A percentile compares a stretch with the other conserved stretches of the same genome.
Conservation (phyloP, 2,797 vertebrate genomes). For the Tamandua tetradactyla region DNA sequence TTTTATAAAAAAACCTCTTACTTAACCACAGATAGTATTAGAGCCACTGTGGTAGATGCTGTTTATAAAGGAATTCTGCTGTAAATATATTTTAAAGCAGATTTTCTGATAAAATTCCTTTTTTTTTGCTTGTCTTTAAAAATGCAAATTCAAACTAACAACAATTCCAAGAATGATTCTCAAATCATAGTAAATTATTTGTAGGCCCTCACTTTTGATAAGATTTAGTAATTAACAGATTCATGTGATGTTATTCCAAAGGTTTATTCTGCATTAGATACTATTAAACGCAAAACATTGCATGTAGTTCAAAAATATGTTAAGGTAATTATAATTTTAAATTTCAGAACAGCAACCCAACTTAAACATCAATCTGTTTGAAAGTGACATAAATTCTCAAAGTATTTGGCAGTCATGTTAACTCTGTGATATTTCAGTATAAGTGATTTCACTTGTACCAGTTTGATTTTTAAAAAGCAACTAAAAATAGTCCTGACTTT, state of each 20-base stretch:
- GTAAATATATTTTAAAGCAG: not conserved
- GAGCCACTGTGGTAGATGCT: not conserved
- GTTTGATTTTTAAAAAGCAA: slow-evolving; percentile 42
- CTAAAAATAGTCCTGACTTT: slow-evolving; percentile 27
- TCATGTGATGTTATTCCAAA: slow-evolving; percentile 82
- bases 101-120: not conserved
- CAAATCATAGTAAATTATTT: slow-evolving; percentile 84
- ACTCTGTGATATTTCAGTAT: slow-evolving; percentile 35
- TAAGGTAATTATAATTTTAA: slow-evolving; percentile 84
- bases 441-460: slow-evolving; percentile 51
- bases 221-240: slow-evolving; percentile 82
- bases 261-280: slow-evolving; percentile 79
- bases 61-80: not conserved
- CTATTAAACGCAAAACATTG: slow-evolving; percentile 81
- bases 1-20: not conserved
- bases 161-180: slow-evolving; percentile 62
- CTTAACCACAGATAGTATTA: not conserved
- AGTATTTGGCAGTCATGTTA: slow-evolving; percentile 53
- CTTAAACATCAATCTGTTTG: slow-evolving; percentile 51
- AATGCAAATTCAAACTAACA: not conserved
- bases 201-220: slow-evolving; percentile 79
- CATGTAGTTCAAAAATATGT: slow-evolving; percentile 81
- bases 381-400: slow-evolving; percentile 50
- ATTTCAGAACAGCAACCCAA: slow-evolving; percentile 73
- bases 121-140: not conserved